phyloP scores from a whole-genome alignment of 2,113 vertebrate species.

The Chloropsis cyanopogon region DNA sequence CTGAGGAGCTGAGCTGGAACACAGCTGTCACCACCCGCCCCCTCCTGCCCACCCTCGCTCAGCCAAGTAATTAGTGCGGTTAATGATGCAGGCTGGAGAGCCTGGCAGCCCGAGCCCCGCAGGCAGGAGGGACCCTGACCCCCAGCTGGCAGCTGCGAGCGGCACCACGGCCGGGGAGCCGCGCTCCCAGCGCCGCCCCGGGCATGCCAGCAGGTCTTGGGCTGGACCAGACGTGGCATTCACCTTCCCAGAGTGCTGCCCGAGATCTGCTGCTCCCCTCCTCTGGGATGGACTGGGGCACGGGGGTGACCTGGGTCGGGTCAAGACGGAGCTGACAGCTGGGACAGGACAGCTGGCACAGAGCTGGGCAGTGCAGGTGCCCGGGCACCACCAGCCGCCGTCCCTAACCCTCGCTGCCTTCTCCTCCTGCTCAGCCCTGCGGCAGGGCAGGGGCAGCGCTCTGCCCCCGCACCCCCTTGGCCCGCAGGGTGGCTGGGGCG shows the following conservation, averaged over 20 bases:
- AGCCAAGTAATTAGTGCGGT: conserved; percentile 7
- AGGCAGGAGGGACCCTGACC: not conserved
- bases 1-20: not conserved
- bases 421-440: too few relatives aligned
- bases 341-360: not conserved
- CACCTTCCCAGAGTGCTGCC: not conserved
- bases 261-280: not conserved
- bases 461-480: fast-evolving
- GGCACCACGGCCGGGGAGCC: fast-evolving
- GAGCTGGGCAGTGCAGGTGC: not conserved
- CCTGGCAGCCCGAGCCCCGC: not conserved
- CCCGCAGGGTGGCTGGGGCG: not conserved
- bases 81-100: not conserved
- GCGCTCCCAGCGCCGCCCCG: not conserved
- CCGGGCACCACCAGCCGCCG: not conserved
- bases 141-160: not conserved
- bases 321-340: not conserved
- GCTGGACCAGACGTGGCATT: not conserved
- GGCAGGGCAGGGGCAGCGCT: not conserved
- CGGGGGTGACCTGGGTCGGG: fast-evolving
- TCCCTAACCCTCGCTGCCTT: not conserved
- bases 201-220: not conserved
- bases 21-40: conserved; percentile 2
- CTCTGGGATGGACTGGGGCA: not conserved
- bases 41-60: not conserved